Evolutionary conservation across 2,888 invertebrate species (phyloP), one percentile per base, ranked within the genome.

Genomic region (Reticulitermes lucifugus): DNA sequence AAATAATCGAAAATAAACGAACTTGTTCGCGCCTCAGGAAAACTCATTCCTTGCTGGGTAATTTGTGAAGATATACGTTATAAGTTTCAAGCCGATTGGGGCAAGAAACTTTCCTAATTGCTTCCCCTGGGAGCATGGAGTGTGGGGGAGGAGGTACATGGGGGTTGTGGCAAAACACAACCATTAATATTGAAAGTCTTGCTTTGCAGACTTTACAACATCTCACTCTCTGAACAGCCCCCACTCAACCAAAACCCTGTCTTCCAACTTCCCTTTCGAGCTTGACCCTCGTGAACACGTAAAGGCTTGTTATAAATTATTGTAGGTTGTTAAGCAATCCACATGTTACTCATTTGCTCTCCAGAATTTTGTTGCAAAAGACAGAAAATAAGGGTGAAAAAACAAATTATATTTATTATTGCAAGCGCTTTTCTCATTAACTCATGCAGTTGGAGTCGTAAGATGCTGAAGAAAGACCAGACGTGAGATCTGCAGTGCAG

Each of bases 51-150:
- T 73, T 43, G 83, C 22, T 29, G 55, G 41, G 83, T 83, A 73
- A 75, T 83, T 83, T 75, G 75, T 83, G 75, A 84, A 85, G 86
- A 86, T 86, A 84, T 86, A 86, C 83, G 85, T 85, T 85, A 81
- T 79, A 86, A 85, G 83, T 86, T 85, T 83, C 83, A 83, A 84
- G 83, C 79, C 85, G 83, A 86, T 83, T 85, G 83, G 82, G 51
- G 73, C 75, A 85, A 86, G 85, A 86, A 86, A 86, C 79, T 86
- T 86, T 79, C 79, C 77, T 85, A 86, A 86, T 86, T 85, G 83
- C 86, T 85, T 85, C 84, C 84, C 85, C 35, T 29, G 25, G 59
- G 73, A 46, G 73, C 14, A 10, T n/a, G 73, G 41, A 60, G 75
- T n/a, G n/a, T 25, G 41, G 65, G 81, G 41, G 2, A 35, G 35